A percentile compares a stretch with the other conserved stretches of the same genome.
These are phyloP conservation scores for Gibbula magus DNA, from an alignment of 2,888 invertebrate species.

Conservation along the genomic window DNA sequence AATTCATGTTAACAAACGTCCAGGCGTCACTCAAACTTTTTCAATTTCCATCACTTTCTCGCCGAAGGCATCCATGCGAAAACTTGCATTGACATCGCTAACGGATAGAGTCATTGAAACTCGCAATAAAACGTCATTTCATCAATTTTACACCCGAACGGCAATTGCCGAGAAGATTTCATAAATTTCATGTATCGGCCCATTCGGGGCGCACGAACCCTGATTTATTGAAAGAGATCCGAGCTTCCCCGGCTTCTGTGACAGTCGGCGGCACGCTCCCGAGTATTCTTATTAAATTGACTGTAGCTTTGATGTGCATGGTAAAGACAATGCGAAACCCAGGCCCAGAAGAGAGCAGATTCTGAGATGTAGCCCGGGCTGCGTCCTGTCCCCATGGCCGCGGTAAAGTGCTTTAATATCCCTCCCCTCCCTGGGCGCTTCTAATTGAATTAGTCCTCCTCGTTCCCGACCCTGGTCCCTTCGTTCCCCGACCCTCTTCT, in stretches of 20 bases:
- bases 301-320: conserved; percentile 8
- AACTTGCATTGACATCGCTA: conserved; percentile 26
- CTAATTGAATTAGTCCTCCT: conserved; percentile 5
- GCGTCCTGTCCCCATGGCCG: background rate
- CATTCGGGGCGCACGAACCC: conserved; percentile 27
- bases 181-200: conserved; percentile 48
- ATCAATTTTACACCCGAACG: conserved; percentile 41
- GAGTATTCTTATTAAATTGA: conserved; percentile 32
- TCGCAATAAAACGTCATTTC: conserved; percentile 49
- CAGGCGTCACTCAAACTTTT: conserved; percentile 29
- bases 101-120: conserved; percentile 39
- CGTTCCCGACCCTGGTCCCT: background rate
- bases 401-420: conserved; percentile 11
- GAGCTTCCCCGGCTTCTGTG: background rate
- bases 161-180: conserved; percentile 36
- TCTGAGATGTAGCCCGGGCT: background rate
- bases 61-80: conserved; percentile 25
- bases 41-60: conserved; percentile 30
- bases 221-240: conserved; percentile 19
- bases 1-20: conserved; percentile 35
- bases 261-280: background rate
- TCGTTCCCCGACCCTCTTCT: too few relatives aligned
- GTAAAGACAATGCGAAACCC: background rate
- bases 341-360: background rate
- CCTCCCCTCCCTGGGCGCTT: background rate